Evolutionary conservation across 2,888 invertebrate species (phyloP).

Genomic region (Pandemis corylana): DNA sequence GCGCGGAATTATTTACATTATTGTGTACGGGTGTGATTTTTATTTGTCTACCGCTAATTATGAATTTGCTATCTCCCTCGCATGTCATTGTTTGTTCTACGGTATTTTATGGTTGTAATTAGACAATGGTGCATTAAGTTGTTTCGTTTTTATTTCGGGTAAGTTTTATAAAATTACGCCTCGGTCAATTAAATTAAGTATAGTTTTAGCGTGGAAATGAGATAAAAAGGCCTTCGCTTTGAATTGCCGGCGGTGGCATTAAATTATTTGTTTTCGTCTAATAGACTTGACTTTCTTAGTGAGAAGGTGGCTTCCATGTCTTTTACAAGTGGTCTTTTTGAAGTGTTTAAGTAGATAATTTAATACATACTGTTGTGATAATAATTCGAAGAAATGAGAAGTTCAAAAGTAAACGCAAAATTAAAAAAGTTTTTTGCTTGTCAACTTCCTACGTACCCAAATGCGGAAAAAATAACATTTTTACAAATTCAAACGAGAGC

Average conservation of each 20-base stretch:
- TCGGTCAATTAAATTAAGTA: conserved; percentile 6
- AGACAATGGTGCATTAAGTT: conserved; percentile 34
- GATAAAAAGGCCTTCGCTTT: conserved; percentile 1
- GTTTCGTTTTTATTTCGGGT: conserved; percentile 8
- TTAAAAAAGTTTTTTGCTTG: too few species aligned
- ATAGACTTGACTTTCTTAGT: too few species aligned
- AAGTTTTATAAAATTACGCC: background rate
- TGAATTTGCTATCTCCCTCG: conserved; percentile 10
- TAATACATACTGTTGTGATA: too few species aligned
- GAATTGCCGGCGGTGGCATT: background rate
- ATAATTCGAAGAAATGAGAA: too few species aligned
- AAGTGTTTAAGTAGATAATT: too few species aligned
- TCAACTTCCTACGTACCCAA: too few species aligned
- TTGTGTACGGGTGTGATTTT: conserved; percentile 25
- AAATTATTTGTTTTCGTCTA: too few species aligned
- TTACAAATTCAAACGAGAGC: too few species aligned
- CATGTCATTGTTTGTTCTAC: conserved; percentile 32
- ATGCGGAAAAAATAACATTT: too few species aligned
- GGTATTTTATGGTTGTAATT: conserved; percentile 33
- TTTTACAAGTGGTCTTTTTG: too few species aligned
- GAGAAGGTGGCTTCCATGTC: too few species aligned
- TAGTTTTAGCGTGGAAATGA: conserved; percentile 1
- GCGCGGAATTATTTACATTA: background rate
- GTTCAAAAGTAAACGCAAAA: too few species aligned
- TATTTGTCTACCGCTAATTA: conserved; percentile 37